These are phyloP conservation scores for Fulmarus glacialis DNA, from an alignment of 2,113 vertebrate species.

Conservation along the genomic window DNA sequence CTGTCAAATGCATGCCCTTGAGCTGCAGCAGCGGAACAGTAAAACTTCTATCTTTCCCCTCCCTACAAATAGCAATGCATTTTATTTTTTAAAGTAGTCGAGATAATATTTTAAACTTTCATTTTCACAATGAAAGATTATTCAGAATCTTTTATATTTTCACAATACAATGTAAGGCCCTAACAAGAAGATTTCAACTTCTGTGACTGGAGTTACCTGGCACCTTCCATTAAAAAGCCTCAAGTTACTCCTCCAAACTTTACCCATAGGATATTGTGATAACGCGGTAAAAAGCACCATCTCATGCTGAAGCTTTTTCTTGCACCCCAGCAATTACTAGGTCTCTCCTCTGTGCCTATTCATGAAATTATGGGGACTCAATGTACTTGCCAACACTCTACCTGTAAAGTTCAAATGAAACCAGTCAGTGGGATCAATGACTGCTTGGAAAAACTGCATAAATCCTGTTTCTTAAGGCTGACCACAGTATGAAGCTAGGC, in stretches of 20 bases:
- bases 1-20: background rate
- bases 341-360: background rate
- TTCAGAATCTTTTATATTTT: background rate
- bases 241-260: background rate
- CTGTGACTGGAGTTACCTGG: background rate
- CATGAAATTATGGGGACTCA: background rate
- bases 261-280: accelerated
- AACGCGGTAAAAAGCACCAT: background rate
- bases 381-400: background rate
- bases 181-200: background rate
- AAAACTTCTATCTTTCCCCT: background rate
- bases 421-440: background rate
- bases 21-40: background rate
- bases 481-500: background rate
- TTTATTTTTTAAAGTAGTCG: background rate
- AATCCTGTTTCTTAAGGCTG: background rate
- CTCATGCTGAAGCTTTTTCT: background rate
- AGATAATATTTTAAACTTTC: background rate
- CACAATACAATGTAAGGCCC: background rate
- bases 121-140: background rate
- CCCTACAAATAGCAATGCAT: background rate
- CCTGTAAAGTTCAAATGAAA: background rate
- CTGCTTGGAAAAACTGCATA: background rate
- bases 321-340: background rate
- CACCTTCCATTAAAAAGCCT: background rate